A percentile compares a stretch with the other conserved stretches of the same genome.
These are phyloP conservation scores for Umimayanthus chanpuru DNA, from an alignment of 92 coral and sea anemone species.

Conservation along the genomic window DNA sequence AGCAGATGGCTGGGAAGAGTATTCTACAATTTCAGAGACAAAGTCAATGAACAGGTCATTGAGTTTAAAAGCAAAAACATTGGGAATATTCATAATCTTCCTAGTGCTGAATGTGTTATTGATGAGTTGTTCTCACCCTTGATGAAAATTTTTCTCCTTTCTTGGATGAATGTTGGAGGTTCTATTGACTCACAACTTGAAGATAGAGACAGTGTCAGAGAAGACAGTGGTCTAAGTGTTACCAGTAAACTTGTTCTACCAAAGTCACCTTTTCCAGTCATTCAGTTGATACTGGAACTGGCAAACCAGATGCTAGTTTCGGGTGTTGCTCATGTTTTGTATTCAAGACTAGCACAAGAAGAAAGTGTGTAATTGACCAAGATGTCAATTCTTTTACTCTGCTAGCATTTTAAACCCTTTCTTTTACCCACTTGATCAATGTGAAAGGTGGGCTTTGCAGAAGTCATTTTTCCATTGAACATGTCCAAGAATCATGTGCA, in stretches of 20 bases:
- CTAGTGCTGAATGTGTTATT: slow-evolving; percentile 69
- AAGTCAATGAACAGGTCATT: slow-evolving; percentile 65
- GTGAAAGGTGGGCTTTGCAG: no score
- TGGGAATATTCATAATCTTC: slow-evolving; percentile 76
- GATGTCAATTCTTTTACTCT: no score
- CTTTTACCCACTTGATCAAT: no score
- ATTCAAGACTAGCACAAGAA: slow-evolving; percentile 75
- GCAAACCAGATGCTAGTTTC: slow-evolving; percentile 88
- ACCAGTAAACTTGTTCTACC: slow-evolving; percentile 11
- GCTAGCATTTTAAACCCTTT: no score
- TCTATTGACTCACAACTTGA: background rate
- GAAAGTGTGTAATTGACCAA: slow-evolving; percentile 64
- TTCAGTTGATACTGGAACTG: slow-evolving; percentile 86
- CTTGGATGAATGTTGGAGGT: slow-evolving; percentile 72
- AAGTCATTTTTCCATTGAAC: no score
- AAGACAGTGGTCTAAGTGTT: background rate
- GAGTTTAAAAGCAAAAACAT: slow-evolving; percentile 82
- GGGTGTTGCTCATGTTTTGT: slow-evolving; percentile 94
- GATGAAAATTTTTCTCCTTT: slow-evolving; percentile 73
- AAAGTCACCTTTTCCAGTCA: slow-evolving; percentile 56
- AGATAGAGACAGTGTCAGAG: background rate
- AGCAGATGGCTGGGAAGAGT: slow-evolving; percentile 78
- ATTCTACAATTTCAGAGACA: slow-evolving; percentile 61
- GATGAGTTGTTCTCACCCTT: slow-evolving; percentile 78
- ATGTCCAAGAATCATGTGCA: no score